Base-by-base conservation (phyloP, 2,797 vertebrate species). In the Acanthurus leucopareius region DNA sequence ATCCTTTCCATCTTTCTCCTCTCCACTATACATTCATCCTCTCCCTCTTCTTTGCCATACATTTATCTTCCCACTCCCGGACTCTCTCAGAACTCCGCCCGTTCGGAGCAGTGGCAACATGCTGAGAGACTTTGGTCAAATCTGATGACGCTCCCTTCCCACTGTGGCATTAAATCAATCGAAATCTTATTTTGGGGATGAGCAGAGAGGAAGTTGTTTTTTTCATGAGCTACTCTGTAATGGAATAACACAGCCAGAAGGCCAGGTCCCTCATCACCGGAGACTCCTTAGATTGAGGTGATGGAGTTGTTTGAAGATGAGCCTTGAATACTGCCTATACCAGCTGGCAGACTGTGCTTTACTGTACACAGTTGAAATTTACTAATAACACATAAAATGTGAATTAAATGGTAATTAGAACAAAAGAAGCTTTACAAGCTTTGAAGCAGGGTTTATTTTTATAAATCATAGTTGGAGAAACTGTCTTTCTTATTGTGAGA, bases 81-180 rank as follows among this genome's bases (percentile, higher is more conserved):
- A 86, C 80, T 78, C 84, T 59, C 69, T 79, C 51, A 28, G 68
- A 86, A 61, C 73, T 84, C 69, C 79, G 77, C 79, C 84, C 84
- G 52, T 84, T 82, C 80, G 69, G 73, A 88, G 83, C 84, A 11
- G 75, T 45, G 83, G 86, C 82, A 84, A 92, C 89, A 91, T 32
- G 80, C 89, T 82, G 88, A 88, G 88, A 89, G 87, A 78, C 84
- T 84, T 89, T 74, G 88, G 86, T 92, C 90, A 86, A 90, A 93
- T 89, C 89, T 86, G 90, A 94, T 92, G 90, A 91, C 71, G 86
- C 84, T 92, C 80, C 75, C 77, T 79, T 83, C 86, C 91, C 80
- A 86, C 82, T 17, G 80, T 93, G 94, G 90, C 94, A 94, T 92
- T 93, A 93, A 95, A 95, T 96, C 95, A 94, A 96, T 95, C 19